A percentile compares a stretch with the other conserved stretches of the same genome.
These are phyloP conservation scores for Chascanopsetta lugubris DNA, from an alignment of 2,113 vertebrate species.

Conservation along the genomic window DNA sequence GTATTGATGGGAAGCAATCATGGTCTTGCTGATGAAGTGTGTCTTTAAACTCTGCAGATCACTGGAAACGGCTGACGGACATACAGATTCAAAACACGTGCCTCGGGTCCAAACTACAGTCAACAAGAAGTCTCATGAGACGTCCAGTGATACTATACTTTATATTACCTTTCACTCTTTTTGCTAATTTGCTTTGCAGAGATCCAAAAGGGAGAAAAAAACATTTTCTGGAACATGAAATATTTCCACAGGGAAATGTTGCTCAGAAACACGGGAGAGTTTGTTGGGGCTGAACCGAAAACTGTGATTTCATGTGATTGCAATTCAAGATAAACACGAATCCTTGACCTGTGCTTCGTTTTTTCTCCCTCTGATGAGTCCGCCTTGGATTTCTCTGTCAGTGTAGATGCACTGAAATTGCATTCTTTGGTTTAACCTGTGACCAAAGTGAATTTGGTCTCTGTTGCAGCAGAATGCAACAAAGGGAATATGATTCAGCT, in stretches of 20 bases:
- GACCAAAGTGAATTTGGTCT: background rate
- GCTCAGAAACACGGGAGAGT: background rate
- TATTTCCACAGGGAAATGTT: constrained; percentile 20
- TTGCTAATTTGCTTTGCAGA: constrained; percentile 2
- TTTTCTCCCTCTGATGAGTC: constrained; percentile 5
- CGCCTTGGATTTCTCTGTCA: background rate
- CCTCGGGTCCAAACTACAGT: constrained; percentile 43
- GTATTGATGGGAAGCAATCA: constrained; percentile 11
- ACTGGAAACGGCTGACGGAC: constrained; percentile 47
- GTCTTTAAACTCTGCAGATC: constrained; percentile 62
- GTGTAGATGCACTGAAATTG: constrained; percentile 11
- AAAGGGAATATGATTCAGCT: background rate
- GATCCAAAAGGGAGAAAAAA: constrained; percentile 41
- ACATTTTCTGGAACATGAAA: constrained; percentile 26
- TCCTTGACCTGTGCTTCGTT: background rate
- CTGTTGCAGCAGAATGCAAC: background rate
- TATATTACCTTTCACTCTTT: background rate
- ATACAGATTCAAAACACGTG: constrained; percentile 58
- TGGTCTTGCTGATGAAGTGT: constrained; percentile 66
- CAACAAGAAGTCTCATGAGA: constrained; percentile 42
- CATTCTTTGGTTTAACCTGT: background rate
- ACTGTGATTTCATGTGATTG: constrained; percentile 14
- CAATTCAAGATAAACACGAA: constrained; percentile 14
- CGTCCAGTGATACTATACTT: constrained; percentile 26
- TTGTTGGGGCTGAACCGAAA: constrained; percentile 5